Evolutionary conservation across 2,113 vertebrate genomes (phyloP).

Genomic region (Erythrocercus mccallii): DNA sequence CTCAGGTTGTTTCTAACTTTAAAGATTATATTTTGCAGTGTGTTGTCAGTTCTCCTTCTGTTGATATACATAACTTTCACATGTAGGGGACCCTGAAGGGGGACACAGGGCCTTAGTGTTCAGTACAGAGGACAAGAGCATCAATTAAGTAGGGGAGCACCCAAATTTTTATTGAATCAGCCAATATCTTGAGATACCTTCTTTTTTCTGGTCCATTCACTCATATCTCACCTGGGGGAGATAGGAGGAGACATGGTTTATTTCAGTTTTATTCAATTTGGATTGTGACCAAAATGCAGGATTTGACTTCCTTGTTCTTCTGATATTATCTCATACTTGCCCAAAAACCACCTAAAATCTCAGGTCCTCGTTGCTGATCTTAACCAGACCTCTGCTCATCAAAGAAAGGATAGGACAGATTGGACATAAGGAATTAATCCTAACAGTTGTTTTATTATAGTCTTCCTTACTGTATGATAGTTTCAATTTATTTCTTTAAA

Average conservation of each 20-base stretch:
- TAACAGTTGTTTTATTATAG: not conserved
- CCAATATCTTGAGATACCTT: not conserved
- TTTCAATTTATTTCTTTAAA: not conserved
- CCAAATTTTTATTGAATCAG: not conserved
- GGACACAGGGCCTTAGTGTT: not conserved
- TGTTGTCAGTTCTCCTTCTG: not conserved
- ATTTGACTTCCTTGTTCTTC: not conserved
- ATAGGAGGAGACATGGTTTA: not conserved
- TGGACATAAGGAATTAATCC: not conserved
- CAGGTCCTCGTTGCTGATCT: not conserved
- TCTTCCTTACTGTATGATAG: not conserved
- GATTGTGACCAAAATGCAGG: not conserved
- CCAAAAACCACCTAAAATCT: not conserved
- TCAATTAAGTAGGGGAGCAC: not conserved
- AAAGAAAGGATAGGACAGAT: not conserved
- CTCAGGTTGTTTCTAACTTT: not conserved
- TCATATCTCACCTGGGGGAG: not conserved
- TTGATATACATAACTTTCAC: not conserved
- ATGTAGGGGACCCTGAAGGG: fast-evolving
- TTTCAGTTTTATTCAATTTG: not conserved
- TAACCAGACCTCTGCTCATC: not conserved
- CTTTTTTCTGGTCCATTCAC: not conserved
- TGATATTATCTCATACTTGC: not conserved
- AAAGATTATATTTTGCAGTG: not conserved
- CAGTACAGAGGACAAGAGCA: not conserved